Base-by-base conservation (phyloP, 1,140 invertebrate species). In the Anastatus disparis region DNA sequence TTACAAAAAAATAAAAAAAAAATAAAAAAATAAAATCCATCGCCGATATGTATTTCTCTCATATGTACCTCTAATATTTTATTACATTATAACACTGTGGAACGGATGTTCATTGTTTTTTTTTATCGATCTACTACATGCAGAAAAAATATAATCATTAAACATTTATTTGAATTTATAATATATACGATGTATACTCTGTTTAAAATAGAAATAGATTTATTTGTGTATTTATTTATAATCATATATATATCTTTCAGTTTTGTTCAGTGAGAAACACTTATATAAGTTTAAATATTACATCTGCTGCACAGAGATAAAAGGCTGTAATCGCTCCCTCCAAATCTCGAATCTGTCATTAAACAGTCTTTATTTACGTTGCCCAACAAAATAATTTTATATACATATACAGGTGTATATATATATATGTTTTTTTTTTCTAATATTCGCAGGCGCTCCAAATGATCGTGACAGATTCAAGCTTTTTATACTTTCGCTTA, bases 301-400 rank as follows among this genome's bases (percentile, higher is more conserved):
- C 10, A 6, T 10, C 4, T 35, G 4, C 4, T 35, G n/a, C 10
- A 17, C n/a, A 35, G 6, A 27, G 46, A 53, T 2, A 29, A 53
- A 48, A 68, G 22, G 17, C 2, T 61, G 17, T 13, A 22, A 35
- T 2, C 13, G n/a, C 35, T n/a, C n/a, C n/a, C n/a, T n/a, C 31
- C 31, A 35, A 17, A n/a, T 55, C 35, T 55, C 27, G 20, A 56
- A 70, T 46, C 58, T 46, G 59, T 35, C 31, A 46, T 64, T 48
- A 42, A n/a, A 58, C 52, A 27, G 42, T 48, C 17, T 44, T 56
- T n/a, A n/a, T n/a, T n/a, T 20, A 53, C 26, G 10, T 1, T 44
- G 48, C 22, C 38, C 40, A 42, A 48, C 29, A 70, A 70, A 70
- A 70, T 70, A 70, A 22, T 29, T 31, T 50, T 8, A 66, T 59